These are phyloP conservation scores for Macrostomum lignano DNA, from an alignment of 1,140 invertebrate genomes.

Conservation along the genomic window DNA sequence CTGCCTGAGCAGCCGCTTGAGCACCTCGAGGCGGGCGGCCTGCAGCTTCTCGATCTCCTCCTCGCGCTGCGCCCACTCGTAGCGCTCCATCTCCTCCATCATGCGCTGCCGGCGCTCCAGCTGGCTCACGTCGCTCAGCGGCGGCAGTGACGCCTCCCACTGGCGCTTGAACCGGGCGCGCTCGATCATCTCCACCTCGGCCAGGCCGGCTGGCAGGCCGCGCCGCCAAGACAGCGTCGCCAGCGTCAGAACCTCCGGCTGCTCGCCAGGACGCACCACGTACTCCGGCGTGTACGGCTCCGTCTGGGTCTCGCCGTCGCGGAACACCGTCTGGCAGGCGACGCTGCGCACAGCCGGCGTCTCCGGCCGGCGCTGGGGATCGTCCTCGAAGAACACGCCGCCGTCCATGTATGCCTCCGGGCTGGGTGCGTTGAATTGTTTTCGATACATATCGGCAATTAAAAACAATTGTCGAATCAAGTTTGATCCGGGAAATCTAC, in stretches of 20 bases:
- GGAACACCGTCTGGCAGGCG: conserved; percentile 38
- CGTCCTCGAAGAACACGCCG: too few species aligned
- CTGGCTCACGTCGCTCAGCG: conserved; percentile 28
- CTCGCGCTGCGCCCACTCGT: conserved; percentile 38
- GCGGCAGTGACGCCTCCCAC: conserved; percentile 33
- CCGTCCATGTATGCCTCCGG: too few species aligned
- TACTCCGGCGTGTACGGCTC: conserved; percentile 42
- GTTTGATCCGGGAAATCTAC: too few species aligned
- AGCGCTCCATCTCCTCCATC: conserved; percentile 35
- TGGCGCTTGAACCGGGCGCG: conserved; percentile 30
- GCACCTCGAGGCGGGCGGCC: conserved; percentile 20
- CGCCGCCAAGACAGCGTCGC: conserved; percentile 35
- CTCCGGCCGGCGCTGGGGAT: too few species aligned
- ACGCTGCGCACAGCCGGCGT: too few species aligned
- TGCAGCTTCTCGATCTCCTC: conserved; percentile 30
- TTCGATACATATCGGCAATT: too few species aligned
- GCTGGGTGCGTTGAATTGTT: too few species aligned
- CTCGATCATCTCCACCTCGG: conserved; percentile 37
- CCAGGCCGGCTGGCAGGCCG: conserved; percentile 35
- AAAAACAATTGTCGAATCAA: too few species aligned
- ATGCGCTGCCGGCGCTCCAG: conserved; percentile 31
- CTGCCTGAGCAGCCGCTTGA: conserved; percentile 22
- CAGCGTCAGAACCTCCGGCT: conserved; percentile 35
- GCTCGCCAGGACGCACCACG: conserved; percentile 28
- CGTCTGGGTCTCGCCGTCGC: conserved; percentile 47